Evolutionary conservation across 2,888 invertebrate genomes (phyloP).

Genomic region (Rapana venosa): DNA sequence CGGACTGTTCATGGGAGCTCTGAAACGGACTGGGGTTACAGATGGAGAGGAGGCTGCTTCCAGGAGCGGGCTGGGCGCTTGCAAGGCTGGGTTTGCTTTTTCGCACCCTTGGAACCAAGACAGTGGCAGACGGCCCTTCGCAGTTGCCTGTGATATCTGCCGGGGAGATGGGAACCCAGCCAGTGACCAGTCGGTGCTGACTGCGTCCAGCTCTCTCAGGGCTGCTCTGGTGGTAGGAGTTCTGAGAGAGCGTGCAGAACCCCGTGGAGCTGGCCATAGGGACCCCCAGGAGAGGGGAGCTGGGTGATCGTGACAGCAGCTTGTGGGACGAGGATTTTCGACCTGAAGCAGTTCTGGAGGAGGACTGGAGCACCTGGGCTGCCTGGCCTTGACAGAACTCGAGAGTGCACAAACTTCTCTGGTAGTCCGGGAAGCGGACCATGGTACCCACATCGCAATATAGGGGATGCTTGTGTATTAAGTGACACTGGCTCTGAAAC

Average conservation of each 20-base stretch:
- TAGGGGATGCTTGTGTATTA: background rate
- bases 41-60: background rate
- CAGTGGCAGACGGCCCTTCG: background rate
- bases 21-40: background rate
- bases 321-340: background rate
- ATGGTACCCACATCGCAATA: slow-evolving; percentile 37
- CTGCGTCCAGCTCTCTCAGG: background rate
- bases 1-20: background rate
- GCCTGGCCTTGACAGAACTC: background rate
- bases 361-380: background rate
- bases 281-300: background rate
- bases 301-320: background rate
- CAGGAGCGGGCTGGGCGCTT: background rate
- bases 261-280: background rate
- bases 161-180: background rate
- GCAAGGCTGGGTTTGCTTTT: background rate
- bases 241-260: background rate
- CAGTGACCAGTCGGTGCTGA: background rate
- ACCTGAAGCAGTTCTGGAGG: background rate
- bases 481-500: background rate
- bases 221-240: background rate
- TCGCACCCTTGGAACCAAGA: background rate
- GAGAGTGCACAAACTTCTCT: background rate
- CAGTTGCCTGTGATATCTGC: background rate
- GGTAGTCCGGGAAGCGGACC: slow-evolving; percentile 35